Conservation (phyloP, 2,888 invertebrate species). For the Protophormia terraenovae region DNA sequence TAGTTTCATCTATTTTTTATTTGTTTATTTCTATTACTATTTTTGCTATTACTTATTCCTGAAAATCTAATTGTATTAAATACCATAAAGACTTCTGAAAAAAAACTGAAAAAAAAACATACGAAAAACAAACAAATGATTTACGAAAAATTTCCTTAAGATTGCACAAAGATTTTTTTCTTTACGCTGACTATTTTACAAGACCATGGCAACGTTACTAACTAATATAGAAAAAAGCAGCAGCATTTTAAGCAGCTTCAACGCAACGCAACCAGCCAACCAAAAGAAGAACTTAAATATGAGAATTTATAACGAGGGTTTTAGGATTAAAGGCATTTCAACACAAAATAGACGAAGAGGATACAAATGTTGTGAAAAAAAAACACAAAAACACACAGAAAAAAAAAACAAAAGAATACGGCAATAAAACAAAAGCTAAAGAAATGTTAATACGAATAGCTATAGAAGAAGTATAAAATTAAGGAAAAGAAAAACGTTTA, state of each 20-base stretch:
- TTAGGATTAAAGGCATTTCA: slow-evolving; percentile 63
- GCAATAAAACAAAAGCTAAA: slow-evolving; percentile 24
- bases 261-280: not conserved
- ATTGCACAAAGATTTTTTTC: slow-evolving; percentile 20
- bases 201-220: slow-evolving; percentile 17
- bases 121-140: slow-evolving; percentile 53
- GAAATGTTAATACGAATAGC: not conserved
- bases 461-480: slow-evolving; percentile 26
- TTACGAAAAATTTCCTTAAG: slow-evolving; percentile 42
- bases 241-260: slow-evolving; percentile 52
- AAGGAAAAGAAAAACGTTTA: slow-evolving; percentile 60
- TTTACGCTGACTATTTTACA: not conserved
- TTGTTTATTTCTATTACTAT: slow-evolving; percentile 32
- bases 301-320: slow-evolving; percentile 63
- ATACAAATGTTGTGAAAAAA: slow-evolving; percentile 15
- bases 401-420: not conserved
- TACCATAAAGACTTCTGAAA: slow-evolving; percentile 45
- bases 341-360: slow-evolving; percentile 45
- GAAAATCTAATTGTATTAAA: slow-evolving; percentile 67
- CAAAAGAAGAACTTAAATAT: slow-evolving; percentile 18
- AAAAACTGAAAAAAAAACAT: not conserved
- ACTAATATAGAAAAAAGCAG: slow-evolving; percentile 45
- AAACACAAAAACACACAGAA: not conserved
- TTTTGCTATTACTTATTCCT: slow-evolving; percentile 2
- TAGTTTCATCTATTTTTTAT: not conserved